Conservation (phyloP, 2,888 invertebrate genomes). For the Drosophila conformis region DNA sequence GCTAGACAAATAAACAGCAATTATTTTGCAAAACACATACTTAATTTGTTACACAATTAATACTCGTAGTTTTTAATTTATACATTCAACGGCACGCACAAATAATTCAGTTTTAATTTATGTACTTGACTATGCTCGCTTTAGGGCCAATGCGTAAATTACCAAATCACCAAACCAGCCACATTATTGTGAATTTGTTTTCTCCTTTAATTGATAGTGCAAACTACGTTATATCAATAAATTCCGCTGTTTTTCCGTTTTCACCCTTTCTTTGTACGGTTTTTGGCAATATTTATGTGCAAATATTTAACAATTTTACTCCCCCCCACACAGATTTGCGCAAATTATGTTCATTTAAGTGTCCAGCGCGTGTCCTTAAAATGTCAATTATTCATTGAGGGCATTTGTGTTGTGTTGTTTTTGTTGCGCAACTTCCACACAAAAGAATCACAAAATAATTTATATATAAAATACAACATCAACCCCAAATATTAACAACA, state of each 20-base stretch:
- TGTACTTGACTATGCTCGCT: slow-evolving; percentile 31
- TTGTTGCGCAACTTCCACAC: slow-evolving; percentile 59
- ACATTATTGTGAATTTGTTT: slow-evolving; percentile 41
- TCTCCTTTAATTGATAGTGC: slow-evolving; percentile 44
- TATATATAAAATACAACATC: slow-evolving; percentile 42
- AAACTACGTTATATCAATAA: slow-evolving; percentile 37
- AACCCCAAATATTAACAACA: slow-evolving; percentile 40
- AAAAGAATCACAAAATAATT: slow-evolving; percentile 37
- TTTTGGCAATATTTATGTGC: slow-evolving; percentile 44
- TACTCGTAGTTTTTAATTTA: slow-evolving; percentile 55
- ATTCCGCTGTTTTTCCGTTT: slow-evolving; percentile 8
- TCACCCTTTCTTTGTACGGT: slow-evolving; percentile 3
- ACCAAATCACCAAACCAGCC: slow-evolving; percentile 25
- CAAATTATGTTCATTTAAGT: slow-evolving; percentile 77
- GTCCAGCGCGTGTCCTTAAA: slow-evolving; percentile 76
- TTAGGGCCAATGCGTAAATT: slow-evolving; percentile 26
- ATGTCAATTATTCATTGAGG: slow-evolving; percentile 75
- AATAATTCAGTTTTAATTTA: slow-evolving; percentile 64
- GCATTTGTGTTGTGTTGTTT: slow-evolving; percentile 74
- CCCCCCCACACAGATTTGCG: slow-evolving; percentile 70
- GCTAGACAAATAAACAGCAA: slow-evolving; percentile 69
- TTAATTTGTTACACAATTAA: slow-evolving; percentile 59
- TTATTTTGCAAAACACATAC: slow-evolving; percentile 65
- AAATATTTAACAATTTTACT: slow-evolving; percentile 59
- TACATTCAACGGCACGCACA: slow-evolving; percentile 53